Evolutionary conservation across 2,113 vertebrate species (phyloP).

Genomic region (Tautogolabrus adspersus): DNA sequence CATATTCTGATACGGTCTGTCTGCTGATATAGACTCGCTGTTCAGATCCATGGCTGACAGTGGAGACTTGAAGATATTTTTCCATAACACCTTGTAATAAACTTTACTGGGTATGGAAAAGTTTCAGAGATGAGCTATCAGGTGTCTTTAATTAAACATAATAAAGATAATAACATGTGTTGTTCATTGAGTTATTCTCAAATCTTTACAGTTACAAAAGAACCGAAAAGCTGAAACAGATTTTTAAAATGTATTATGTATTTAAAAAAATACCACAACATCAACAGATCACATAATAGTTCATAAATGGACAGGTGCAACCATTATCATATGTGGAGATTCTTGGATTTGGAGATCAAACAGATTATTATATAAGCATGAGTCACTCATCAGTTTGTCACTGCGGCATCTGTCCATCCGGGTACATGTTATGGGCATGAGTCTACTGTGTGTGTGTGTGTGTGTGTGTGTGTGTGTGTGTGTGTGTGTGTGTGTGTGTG

Average conservation of each 20-base stretch:
- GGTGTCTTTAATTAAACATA: too few relatives aligned
- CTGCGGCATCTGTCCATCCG: slow-evolving; percentile 63
- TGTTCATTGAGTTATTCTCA: too few relatives aligned
- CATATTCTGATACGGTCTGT: background rate
- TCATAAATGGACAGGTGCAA: slow-evolving; percentile 38
- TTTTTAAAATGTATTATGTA: background rate
- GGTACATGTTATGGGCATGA: slow-evolving; percentile 42
- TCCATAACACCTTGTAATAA: background rate
- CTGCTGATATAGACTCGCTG: background rate
- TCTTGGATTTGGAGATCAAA: slow-evolving; percentile 46
- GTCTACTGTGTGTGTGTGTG: slow-evolving; percentile 32
- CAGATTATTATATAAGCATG: slow-evolving; percentile 63
- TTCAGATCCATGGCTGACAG: background rate
- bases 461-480: slow-evolving; percentile 28
- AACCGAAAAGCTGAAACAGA: background rate
- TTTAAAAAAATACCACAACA: background rate
- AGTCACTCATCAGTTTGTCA: slow-evolving; percentile 62
- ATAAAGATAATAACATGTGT: too few relatives aligned
- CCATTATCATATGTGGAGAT: slow-evolving; percentile 32
- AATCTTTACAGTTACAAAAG: too few relatives aligned
- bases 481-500: background rate
- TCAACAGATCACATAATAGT: slow-evolving; percentile 21
- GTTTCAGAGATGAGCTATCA: background rate
- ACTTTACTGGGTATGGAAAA: background rate
- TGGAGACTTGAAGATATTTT: background rate